phyloP scores from a whole-genome alignment of 2,113 vertebrate species.

The Notarius quadriscutis region DNA sequence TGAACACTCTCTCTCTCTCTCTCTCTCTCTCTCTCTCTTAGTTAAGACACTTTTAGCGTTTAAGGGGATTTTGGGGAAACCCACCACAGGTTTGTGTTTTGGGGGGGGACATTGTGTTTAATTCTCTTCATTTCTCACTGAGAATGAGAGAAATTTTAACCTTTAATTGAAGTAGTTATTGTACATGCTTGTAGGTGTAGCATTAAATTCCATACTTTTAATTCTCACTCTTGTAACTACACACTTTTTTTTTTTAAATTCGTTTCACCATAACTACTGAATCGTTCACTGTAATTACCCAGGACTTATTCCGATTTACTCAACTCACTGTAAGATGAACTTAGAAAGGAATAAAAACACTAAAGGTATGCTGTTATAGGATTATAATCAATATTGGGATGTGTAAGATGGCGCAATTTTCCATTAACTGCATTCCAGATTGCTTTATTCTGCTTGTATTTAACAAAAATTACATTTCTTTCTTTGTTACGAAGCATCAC shows the following conservation, averaged over 20 bases:
- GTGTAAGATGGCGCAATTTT: not conserved
- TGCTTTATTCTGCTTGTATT: conserved; percentile 1
- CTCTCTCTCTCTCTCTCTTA: no score
- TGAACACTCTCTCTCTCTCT: not conserved
- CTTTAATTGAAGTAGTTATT: not conserved
- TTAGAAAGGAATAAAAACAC: not conserved
- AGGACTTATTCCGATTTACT: not conserved
- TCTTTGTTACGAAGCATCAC: not conserved
- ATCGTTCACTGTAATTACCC: not conserved
- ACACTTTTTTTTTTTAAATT: not conserved
- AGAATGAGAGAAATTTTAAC: not conserved
- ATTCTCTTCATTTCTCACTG: not conserved
- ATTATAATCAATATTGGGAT: no score
- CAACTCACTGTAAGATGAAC: not conserved
- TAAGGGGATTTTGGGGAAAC: no score
- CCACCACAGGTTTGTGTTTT: no score
- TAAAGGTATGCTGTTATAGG: not conserved
- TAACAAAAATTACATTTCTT: not conserved
- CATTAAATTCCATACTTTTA: not conserved
- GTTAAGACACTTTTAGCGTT: no score
- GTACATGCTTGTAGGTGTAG: not conserved
- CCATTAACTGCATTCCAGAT: not conserved
- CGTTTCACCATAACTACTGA: not conserved
- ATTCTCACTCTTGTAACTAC: not conserved
- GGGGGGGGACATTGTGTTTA: not conserved